Evolutionary conservation across 1,140 invertebrate genomes (phyloP).

Genomic region (Caerostris darwini): DNA sequence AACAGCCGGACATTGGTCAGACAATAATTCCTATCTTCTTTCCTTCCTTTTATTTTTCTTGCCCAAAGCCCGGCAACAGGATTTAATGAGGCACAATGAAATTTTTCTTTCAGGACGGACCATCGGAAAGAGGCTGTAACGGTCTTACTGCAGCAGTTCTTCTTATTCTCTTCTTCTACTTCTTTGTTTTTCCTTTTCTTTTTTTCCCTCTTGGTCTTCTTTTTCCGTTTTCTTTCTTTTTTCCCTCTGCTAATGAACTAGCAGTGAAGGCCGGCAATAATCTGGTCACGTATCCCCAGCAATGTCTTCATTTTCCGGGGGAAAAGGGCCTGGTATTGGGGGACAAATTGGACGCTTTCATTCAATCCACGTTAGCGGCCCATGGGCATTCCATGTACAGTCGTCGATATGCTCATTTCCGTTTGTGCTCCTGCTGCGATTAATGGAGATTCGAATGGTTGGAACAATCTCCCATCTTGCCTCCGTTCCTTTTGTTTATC

Average conservation of each 20-base stretch:
- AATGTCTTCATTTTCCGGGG: slow-evolving; percentile 19
- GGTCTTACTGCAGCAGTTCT: neutral
- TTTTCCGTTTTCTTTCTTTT: neutral
- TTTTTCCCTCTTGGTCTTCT: neutral
- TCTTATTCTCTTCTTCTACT: neutral
- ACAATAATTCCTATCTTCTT: slow-evolving; percentile 12
- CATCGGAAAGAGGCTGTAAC: neutral
- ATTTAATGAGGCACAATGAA: slow-evolving; percentile 44
- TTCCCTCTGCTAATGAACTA: neutral
- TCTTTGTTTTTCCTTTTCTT: neutral
- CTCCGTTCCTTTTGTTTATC: neutral
- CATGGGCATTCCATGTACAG: neutral
- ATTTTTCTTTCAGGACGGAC: neutral
- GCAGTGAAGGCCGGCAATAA: slow-evolving; percentile 36
- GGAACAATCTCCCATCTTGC: neutral
- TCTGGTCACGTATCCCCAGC: slow-evolving; percentile 23
- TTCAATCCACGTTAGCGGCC: slow-evolving; percentile 48
- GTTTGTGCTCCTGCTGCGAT: slow-evolving; percentile 20
- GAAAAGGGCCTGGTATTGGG: neutral
- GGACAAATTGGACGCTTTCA: slow-evolving; percentile 51
- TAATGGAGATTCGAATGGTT: slow-evolving; percentile 27
- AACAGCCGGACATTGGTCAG: slow-evolving; percentile 25
- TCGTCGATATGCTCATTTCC: slow-evolving; percentile 29
- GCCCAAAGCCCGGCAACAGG: slow-evolving; percentile 35
- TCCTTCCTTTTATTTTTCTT: neutral